Base-by-base conservation (phyloP, 1,140 invertebrate species). In the Drosophila sulfurigaster region DNA sequence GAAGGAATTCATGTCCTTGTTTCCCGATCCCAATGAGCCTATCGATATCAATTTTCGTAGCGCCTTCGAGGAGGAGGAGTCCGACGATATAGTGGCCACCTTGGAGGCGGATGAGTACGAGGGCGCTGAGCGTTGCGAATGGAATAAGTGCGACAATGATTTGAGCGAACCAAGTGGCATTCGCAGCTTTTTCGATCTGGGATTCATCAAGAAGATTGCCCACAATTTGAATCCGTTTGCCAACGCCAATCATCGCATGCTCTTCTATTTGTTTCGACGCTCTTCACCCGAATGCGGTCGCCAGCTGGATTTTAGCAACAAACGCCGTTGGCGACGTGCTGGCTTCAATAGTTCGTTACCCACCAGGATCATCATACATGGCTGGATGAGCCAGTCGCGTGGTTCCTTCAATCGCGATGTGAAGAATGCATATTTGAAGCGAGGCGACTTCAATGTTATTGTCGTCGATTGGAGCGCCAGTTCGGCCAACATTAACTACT, bases 381-480 rank as follows among this genome's bases (percentile, higher is more conserved):
- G 91, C n/a, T 92, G 91, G 91, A 91, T 92, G 91, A 92, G 91
- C 65, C 91, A 92, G 54, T 83, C 88, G 41, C 78, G 85, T 1
- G 91, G 91, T 2, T 92, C 91, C 11, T 92, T 92, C 49, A 92
- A 92, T 67, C 69, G 85, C 13, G 91, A 92, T 20, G 69, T 92
- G 20, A 92, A 92, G 57, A 71, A 91, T 91, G 94, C 94, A 43
- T 96, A 95, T 82, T 87, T 96, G 1, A 75, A 83, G 25, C 83
- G 82, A 15, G 93, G 91, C 0, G 93, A 95, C 74, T 94, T 93
- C 49, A 96, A 96, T 76, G 93, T 96, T 1, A 94, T 96, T 54
- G 92, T 94, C 11, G 92, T 96, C 0, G 95, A 96, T 68, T 96
- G 95, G 95, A 94, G 92, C 13, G 79, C 92, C 0, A 92, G 94